phyloP scores from a whole-genome alignment of 2,888 invertebrate species.

The Philopedon plagiatum region DNA sequence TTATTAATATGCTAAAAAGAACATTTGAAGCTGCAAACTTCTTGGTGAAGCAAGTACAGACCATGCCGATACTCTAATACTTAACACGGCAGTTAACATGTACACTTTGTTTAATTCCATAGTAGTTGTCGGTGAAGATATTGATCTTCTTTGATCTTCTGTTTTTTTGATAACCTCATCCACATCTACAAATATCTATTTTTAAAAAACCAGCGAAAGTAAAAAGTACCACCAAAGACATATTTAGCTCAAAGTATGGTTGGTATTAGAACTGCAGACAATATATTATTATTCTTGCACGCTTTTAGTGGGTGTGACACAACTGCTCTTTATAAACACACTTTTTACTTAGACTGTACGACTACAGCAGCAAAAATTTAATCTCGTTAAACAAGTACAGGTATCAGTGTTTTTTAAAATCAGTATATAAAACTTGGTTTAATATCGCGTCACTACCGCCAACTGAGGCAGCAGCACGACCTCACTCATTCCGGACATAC shows the following conservation, averaged over 20 bases:
- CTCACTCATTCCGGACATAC: slow-evolving; percentile 53
- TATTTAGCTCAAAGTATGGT: slow-evolving; percentile 54
- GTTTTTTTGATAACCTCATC: slow-evolving; percentile 45
- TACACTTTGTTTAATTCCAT: slow-evolving; percentile 32
- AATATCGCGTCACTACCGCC: slow-evolving; percentile 37
- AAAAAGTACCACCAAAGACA: slow-evolving; percentile 48
- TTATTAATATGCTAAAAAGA: slow-evolving; percentile 53
- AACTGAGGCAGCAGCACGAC: slow-evolving; percentile 45
- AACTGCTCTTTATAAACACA: slow-evolving; percentile 55
- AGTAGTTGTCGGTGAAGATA: slow-evolving; percentile 50
- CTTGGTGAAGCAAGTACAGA: slow-evolving; percentile 48
- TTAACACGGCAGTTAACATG: slow-evolving; percentile 49
- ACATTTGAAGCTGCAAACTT: slow-evolving; percentile 30
- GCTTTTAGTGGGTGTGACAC: slow-evolving; percentile 57
- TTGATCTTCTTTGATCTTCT: slow-evolving; percentile 51
- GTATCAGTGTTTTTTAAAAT: slow-evolving; percentile 3
- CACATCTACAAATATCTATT: slow-evolving; percentile 27
- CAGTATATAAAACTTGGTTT: slow-evolving; percentile 5
- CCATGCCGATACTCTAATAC: slow-evolving; percentile 29
- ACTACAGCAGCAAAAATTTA: neutral
- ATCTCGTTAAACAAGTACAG: slow-evolving; percentile 5
- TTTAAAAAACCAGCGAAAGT: slow-evolving; percentile 50
- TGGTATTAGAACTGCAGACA: slow-evolving; percentile 51
- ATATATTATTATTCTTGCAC: slow-evolving; percentile 54
- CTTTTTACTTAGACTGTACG: slow-evolving; percentile 13